A percentile compares a stretch with the other conserved stretches of the same genome.
Evolutionary conservation across 2,797 vertebrate species (phyloP).

Genomic region (Rachycentron canadum): DNA sequence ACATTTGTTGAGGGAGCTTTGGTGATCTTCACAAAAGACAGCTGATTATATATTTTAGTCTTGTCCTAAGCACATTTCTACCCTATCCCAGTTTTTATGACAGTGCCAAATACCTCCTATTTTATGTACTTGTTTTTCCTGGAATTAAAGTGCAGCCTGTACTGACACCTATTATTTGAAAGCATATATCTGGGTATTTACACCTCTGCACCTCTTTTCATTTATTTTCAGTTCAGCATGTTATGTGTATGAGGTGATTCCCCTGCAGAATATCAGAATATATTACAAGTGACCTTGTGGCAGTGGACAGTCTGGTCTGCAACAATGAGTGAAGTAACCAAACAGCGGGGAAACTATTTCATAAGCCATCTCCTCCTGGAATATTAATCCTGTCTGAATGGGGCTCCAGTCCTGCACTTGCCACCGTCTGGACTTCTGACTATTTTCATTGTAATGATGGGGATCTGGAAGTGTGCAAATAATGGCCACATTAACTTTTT

Average conservation of each 20-base stretch:
- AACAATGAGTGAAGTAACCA: background rate
- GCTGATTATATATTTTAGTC: background rate
- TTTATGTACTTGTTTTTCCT: background rate
- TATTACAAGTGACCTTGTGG: background rate
- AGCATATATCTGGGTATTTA: background rate
- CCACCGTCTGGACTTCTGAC: background rate
- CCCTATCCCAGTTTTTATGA: constrained; percentile 3
- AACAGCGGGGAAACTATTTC: background rate
- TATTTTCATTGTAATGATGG: background rate
- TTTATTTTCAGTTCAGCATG: background rate
- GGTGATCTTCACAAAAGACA: background rate
- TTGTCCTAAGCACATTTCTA: background rate
- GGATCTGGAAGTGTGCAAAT: background rate
- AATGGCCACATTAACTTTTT: background rate
- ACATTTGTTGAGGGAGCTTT: too few relatives aligned
- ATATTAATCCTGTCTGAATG: constrained; percentile 13
- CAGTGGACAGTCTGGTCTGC: background rate
- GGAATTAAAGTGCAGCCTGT: background rate
- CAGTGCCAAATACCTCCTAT: background rate
- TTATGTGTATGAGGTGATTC: background rate
- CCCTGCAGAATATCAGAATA: background rate
- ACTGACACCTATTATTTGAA: background rate
- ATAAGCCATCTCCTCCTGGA: background rate
- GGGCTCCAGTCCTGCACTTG: background rate
- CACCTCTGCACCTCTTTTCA: background rate